Conservation (phyloP, 2,888 invertebrate genomes). For the Alcis repandata region DNA sequence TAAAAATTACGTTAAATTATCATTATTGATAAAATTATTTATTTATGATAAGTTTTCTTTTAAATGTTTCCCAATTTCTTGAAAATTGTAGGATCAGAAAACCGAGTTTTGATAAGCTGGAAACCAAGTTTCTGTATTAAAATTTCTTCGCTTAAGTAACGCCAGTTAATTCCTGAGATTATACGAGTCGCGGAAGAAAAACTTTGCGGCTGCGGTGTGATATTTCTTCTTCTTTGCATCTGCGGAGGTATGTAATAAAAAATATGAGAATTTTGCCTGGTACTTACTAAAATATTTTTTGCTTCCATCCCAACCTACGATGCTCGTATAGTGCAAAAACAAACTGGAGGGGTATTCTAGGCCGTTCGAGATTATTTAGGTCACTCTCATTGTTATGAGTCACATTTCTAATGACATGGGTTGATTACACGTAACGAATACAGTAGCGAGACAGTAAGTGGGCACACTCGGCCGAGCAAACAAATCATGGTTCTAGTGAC, state of each 20-base stretch:
- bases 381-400: no score
- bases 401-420: no score
- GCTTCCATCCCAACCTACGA: background rate
- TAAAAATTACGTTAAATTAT: no score
- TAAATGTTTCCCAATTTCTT: background rate
- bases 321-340: no score
- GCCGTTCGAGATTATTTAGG: no score
- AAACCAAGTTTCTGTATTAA: constrained; percentile 66
- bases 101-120: constrained; percentile 62
- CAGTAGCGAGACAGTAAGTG: no score
- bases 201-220: constrained; percentile 52
- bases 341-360: no score
- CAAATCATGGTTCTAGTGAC: no score
- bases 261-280: constrained; percentile 20
- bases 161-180: constrained; percentile 66
- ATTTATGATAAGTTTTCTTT: no score
- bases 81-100: constrained; percentile 41
- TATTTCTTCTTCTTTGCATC: constrained; percentile 45
- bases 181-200: constrained; percentile 60
- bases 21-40: no score
- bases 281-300: background rate
- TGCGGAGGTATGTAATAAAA: constrained; percentile 14
- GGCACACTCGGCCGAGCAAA: no score
- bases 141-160: constrained; percentile 61
- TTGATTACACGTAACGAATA: no score